Base-by-base conservation (phyloP, 2,888 invertebrate genomes). In the Odontocolon sp. region DNA sequence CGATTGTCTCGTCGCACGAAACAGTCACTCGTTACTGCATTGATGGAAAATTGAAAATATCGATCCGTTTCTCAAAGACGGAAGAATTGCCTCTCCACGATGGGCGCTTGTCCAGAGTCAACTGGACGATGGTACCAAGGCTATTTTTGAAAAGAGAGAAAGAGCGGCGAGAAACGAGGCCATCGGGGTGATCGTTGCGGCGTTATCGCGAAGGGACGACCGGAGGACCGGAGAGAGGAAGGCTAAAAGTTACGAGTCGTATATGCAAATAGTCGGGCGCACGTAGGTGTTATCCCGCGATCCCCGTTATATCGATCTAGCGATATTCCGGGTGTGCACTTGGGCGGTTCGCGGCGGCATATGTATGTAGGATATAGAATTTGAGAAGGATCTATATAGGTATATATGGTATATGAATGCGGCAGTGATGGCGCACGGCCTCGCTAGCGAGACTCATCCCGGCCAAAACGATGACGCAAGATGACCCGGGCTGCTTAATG, bases 391-490 rank as follows among this genome's bases (percentile, higher is more conserved):
- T 14, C 3, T 3, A 16, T 9, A 23, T 73, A 59, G 3, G 23
- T 36, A 54, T 16, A 18, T 52, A 66, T 18, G 52, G 42, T 40
- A n/a, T 57, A 31, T n/a, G 28, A 11, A 26, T 56, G 31, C 3
- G 31, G 5, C 21, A 21, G 18, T 11, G 28, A 68, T 18, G 52
- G 40, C 9, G 31, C 38, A 11, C 28, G 38, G 61, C 38, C 63
- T 21, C 59, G 16, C 52, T 36, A 14, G 40, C 59, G 36, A 50
- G 52, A 36, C 42, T 67, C 57, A 57, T 50, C 66, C 42, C 69
- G 54, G 69, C 72, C 33, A 70, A 78, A 81, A 80, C 72, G 74
- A 81, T 79, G 79, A 80, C 78, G 76, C 79, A 80, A 83, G 81
- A 80, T 81, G 77, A 81, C 74, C 54, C 54, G 45, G 47, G 40